Conservation (phyloP, 2,888 invertebrate species). For the Mayetiola destructor region DNA sequence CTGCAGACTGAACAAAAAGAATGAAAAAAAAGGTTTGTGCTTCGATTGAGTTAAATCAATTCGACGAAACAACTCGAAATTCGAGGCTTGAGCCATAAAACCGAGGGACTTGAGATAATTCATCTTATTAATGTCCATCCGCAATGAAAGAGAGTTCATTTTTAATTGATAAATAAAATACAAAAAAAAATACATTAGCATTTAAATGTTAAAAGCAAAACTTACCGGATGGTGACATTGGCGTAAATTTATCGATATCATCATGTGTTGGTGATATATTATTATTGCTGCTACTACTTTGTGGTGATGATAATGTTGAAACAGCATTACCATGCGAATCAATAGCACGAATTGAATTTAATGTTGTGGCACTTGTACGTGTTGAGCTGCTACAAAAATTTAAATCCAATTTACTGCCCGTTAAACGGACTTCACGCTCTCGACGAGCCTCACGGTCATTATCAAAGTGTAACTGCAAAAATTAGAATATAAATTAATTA, state of each 20-base stretch:
- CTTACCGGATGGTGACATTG: slow-evolving; percentile 32
- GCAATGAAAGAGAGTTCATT: too few species aligned
- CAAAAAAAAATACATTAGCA: background rate
- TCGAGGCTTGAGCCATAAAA: too few species aligned
- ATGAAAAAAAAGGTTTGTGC: too few species aligned
- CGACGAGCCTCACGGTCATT: slow-evolving; percentile 36
- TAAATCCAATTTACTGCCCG: slow-evolving; percentile 30
- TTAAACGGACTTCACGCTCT: slow-evolving; percentile 29
- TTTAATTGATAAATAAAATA: background rate
- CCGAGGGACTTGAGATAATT: too few species aligned
- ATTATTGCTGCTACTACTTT: slow-evolving; percentile 18
- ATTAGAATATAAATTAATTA: slow-evolving; percentile 14
- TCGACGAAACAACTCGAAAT: too few species aligned
- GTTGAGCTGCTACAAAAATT: slow-evolving; percentile 27
- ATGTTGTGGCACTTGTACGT: slow-evolving; percentile 21
- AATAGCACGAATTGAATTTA: slow-evolving; percentile 22
- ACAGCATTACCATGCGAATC: slow-evolving; percentile 30
- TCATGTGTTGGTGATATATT: slow-evolving; percentile 18
- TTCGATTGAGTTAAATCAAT: too few species aligned
- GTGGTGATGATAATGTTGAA: slow-evolving; percentile 6
- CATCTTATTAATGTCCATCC: too few species aligned
- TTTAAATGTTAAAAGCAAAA: slow-evolving; percentile 24
- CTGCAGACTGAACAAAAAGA: too few species aligned
- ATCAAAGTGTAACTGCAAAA: slow-evolving; percentile 33
- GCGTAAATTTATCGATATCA: slow-evolving; percentile 17